These are phyloP conservation scores for Phragmatobia fuliginosa DNA, from an alignment of 2,888 invertebrate species.

Conservation along the genomic window DNA sequence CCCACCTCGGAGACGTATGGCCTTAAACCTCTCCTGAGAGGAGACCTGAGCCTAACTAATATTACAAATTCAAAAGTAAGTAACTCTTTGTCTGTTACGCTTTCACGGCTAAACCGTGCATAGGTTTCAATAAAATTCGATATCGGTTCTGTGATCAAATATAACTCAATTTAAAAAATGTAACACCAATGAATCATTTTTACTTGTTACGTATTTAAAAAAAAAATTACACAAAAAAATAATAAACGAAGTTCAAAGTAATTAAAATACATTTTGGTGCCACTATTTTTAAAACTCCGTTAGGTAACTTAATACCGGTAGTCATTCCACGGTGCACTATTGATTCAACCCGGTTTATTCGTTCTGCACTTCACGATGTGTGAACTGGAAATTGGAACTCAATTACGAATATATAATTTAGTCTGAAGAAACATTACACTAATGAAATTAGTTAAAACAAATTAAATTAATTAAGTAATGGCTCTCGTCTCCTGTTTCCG, in stretches of 20 bases:
- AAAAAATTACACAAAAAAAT: not conserved
- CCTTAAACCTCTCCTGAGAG: no score
- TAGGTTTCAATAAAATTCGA: no score
- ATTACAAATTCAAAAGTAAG: no score
- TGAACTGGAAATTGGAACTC: constrained; percentile 22
- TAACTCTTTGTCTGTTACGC: no score
- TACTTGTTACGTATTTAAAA: no score
- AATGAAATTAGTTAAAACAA: constrained; percentile 8
- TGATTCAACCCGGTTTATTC: constrained; percentile 53
- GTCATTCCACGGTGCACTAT: constrained; percentile 58
- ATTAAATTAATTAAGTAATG: constrained; percentile 7
- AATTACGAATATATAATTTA: constrained; percentile 5
- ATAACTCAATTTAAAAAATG: no score
- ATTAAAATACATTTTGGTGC: constrained; percentile 35
- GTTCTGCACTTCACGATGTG: constrained; percentile 23
- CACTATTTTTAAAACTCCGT: constrained; percentile 64
- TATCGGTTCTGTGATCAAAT: no score
- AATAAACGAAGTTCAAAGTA: not conserved
- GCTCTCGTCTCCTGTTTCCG: not conserved
- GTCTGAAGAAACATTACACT: constrained; percentile 11
- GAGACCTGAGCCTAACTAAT: no score
- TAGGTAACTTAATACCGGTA: constrained; percentile 66
- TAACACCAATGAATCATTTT: no score
- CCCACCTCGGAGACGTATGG: no score
- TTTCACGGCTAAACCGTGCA: no score